Conservation (phyloP, 2,888 invertebrate genomes). For the Nomada ferruginata region DNA sequence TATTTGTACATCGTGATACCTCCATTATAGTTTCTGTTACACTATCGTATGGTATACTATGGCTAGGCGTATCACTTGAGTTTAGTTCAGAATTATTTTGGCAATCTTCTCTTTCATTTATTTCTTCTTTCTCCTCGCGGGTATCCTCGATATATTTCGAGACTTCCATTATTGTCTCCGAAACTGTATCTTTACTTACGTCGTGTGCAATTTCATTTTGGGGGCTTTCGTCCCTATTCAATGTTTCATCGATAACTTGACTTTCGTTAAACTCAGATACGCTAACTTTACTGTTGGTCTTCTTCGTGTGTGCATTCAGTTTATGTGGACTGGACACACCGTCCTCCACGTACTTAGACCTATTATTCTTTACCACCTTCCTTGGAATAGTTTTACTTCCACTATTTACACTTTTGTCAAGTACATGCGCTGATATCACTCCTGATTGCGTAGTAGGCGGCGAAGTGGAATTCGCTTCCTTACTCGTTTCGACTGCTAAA, state of each 20-base stretch:
- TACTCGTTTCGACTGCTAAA: constrained; percentile 65
- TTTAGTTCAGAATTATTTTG: constrained; percentile 33
- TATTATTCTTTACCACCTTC: constrained; percentile 75
- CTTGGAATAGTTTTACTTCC: constrained; percentile 64
- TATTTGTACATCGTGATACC: constrained; percentile 70
- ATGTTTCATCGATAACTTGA: constrained; percentile 24
- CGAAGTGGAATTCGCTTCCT: constrained; percentile 40
- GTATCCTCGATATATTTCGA: constrained; percentile 74
- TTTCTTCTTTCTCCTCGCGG: constrained; percentile 46
- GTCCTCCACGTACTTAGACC: constrained; percentile 69
- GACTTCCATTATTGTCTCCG: constrained; percentile 81
- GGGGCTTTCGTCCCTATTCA: constrained; percentile 27
- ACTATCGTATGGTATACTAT: constrained; percentile 73
- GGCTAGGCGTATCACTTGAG: constrained; percentile 29
- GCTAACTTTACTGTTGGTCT: constrained; percentile 46
- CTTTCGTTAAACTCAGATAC: constrained; percentile 44
- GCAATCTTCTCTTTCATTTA: constrained; percentile 17
- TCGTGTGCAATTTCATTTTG: constrained; percentile 68
- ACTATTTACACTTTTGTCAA: constrained; percentile 38
- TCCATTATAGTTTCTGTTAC: constrained; percentile 79
- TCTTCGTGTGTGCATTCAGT: constrained; percentile 56
- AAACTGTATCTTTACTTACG: constrained; percentile 73
- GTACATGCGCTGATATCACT: constrained; percentile 22
- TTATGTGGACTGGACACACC: constrained; percentile 65
- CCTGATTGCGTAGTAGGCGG: constrained; percentile 36